These are phyloP conservation scores for Alligator sinensis DNA, from an alignment of 2,113 vertebrate genomes.

Conservation along the genomic window DNA sequence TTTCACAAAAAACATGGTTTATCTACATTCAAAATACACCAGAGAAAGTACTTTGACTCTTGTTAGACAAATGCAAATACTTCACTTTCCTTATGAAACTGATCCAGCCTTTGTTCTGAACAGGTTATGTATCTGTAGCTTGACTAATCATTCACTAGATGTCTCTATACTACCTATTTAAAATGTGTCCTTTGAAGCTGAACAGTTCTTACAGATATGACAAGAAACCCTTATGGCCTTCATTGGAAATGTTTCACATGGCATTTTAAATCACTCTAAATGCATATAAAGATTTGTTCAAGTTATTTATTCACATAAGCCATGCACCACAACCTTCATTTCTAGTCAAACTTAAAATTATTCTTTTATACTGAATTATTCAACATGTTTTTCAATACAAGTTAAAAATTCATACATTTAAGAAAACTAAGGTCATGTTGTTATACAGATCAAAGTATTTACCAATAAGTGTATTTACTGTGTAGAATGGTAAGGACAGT, in stretches of 20 bases:
- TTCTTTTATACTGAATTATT: neutral
- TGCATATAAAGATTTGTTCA: neutral
- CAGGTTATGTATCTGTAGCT: conserved; percentile 15
- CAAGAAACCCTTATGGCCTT: neutral
- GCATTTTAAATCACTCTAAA: neutral
- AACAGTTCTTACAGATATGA: neutral
- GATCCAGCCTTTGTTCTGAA: neutral
- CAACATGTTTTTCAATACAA: neutral
- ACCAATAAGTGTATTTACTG: neutral
- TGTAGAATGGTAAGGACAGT: neutral
- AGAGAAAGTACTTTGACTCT: neutral
- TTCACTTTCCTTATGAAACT: neutral
- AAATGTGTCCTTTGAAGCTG: neutral
- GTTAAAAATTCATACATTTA: neutral
- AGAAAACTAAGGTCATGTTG: neutral
- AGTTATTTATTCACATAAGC: neutral
- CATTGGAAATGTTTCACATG: neutral
- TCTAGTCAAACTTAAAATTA: neutral
- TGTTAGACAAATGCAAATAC: neutral
- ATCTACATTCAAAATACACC: neutral
- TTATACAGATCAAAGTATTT: neutral
- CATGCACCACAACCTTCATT: neutral
- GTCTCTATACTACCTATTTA: conserved; percentile 73
- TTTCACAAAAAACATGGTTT: neutral
- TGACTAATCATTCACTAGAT: conserved; percentile 73